A percentile compares a stretch with the other conserved stretches of the same genome.
These are phyloP conservation scores for Xestia c-nigrum DNA, from an alignment of 2,888 invertebrate species.

Conservation along the genomic window DNA sequence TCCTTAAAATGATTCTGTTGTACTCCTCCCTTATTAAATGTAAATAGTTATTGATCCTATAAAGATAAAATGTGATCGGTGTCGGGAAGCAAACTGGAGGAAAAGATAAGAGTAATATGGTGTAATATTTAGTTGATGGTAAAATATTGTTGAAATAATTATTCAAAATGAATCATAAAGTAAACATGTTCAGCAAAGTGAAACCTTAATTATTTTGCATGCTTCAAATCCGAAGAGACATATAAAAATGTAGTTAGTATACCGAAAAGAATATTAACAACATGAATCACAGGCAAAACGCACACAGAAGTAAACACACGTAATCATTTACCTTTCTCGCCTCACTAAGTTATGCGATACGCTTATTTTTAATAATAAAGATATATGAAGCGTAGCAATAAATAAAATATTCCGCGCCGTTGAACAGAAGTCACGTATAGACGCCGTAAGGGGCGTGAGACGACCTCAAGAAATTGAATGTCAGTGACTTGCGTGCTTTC, in stretches of 20 bases:
- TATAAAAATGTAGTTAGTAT: background rate
- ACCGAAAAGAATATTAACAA: background rate
- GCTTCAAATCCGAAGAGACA: background rate
- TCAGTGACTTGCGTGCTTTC: slow-evolving; percentile 49
- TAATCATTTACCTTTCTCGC: slow-evolving; percentile 36
- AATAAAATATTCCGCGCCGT: slow-evolving; percentile 58
- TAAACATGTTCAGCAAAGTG: background rate
- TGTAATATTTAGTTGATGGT: slow-evolving; percentile 20
- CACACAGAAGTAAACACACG: slow-evolving; percentile 2
- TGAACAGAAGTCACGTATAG: slow-evolving; percentile 66
- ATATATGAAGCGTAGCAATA: slow-evolving; percentile 62
- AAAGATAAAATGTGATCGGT: slow-evolving; percentile 58
- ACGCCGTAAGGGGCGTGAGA: slow-evolving; percentile 54
- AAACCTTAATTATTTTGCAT: background rate
- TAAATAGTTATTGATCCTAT: slow-evolving; percentile 69
- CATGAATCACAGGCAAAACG: slow-evolving; percentile 10
- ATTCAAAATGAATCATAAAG: slow-evolving; percentile 7
- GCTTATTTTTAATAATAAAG: slow-evolving; percentile 62
- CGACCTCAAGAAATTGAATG: slow-evolving; percentile 63
- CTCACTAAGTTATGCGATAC: slow-evolving; percentile 44
- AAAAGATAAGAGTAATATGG: slow-evolving; percentile 37
- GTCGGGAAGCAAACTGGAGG: slow-evolving; percentile 40
- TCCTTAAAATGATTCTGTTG: slow-evolving; percentile 71
- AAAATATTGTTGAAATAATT: slow-evolving; percentile 2
- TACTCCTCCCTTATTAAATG: slow-evolving; percentile 66